Base-by-base conservation (phyloP, 2,888 invertebrate genomes). In the Pristionchus fissidentatus region DNA sequence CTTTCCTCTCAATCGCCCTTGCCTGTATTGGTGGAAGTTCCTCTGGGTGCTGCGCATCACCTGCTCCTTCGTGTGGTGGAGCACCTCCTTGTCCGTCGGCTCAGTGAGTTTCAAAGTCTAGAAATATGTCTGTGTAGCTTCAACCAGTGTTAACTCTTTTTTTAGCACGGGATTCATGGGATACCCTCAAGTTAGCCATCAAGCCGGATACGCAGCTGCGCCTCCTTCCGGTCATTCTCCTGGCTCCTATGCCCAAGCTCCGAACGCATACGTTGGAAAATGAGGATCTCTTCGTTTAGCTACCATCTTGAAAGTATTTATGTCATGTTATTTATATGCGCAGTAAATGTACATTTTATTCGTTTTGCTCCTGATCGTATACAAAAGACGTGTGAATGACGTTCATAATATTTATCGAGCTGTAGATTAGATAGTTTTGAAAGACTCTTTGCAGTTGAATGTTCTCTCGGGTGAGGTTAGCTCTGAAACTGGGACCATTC, bases 11-110 rank as follows among this genome's bases (percentile, higher is more conserved):
- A 19, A 43, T 80, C 4, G 10, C 60, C 38, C 43, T 41, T 41
- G 80, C 80, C 43, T 80, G 80, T 43, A 80, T 80, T 22, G 80
- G 80, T 19, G 80, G 80, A 35, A 52, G 78, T 46, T 70, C 70
- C 10, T 32, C 55, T 52, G 70, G 82, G 29, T 82, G 82, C 32
- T 82, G 82, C 32, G 46, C 62, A 22, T 66, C 82, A 46, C 49
- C 66, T 19, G n/a, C 82, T 32, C 35, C 82, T 10, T 49, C 55
- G 32, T 62, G 82, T 49, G 82, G 82, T 32, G 82, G 66, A 4
- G 70, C 70, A 0, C 82, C 82, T 66, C 49, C 82, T 26, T 82
- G 82, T 19, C 66, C 66, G 19, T 26, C 66, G 5, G 60, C 41
- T 19, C 80, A 57, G 80, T 80, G 43, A 60, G 80, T 80, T 60